Base-by-base conservation (phyloP, 2,113 vertebrate genomes). In the Pipra filicauda region DNA sequence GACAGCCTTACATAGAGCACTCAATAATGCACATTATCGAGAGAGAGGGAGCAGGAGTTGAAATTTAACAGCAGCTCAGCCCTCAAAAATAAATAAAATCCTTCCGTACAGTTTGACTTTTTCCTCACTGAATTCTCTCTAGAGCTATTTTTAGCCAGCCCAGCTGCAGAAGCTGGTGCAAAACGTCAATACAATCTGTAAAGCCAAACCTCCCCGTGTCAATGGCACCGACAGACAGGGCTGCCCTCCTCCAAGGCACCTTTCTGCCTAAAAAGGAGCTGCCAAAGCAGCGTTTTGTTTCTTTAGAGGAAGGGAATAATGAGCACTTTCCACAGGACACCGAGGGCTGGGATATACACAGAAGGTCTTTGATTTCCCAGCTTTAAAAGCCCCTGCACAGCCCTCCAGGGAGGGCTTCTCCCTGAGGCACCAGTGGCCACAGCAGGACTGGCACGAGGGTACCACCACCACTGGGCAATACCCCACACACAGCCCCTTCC, bases 391-490 rank as follows among this genome's bases (percentile, higher is more conserved):
- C 51, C 43, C 62, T 26, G 18, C 1, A 1, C 73, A 57, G 23
- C 30, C 52, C 59, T 61, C 43, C 11, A 35, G n/a, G 75, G 77
- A 88, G 23, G 18, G 2, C 2, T 33, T 52, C 24, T 64, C 52
- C 52, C 39, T 2, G 33, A 52, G 46, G 15, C 8, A 5, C 46
- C 21, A 18, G 1, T 5, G 13, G 9, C 35, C 10, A 0, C 37
- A 82, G 35, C 33, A 93, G 49, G 23, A 30, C 24, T 4, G 2
- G 28, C 0, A 0, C 24, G 43, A 52, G 20, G 22, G 48, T 55
- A n/a, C 37, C 18, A 43, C 59, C n/a, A 91, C 95, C 83, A 82
- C 95, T 79, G 69, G 64, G 95, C 82, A 85, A 90, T 65, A 22
- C 12, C 57, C 48, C 5, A 19, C 46, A n/a, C 18, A 31, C 6